Evolutionary conservation across 2,888 invertebrate genomes (phyloP), one percentile per base, ranked within the genome.

Genomic region (Chymomyza caudatula): DNA sequence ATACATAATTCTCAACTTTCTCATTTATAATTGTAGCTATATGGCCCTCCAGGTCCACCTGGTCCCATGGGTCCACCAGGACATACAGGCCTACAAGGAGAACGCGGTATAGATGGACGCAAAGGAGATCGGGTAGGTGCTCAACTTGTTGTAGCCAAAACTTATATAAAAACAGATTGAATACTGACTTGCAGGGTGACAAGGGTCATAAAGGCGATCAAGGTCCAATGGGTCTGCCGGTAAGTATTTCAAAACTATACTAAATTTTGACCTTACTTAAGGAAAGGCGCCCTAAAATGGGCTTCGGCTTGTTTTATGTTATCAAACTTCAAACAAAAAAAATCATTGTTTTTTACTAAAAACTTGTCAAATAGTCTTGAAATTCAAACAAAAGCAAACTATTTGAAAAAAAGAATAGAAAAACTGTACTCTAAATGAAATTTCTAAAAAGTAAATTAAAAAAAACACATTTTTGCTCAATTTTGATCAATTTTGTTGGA

Each of bases 161-260:
- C 13, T 53, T 29, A 17, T 57, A 37, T 51, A 25, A 29, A 60
- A 65, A 47, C 54, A 57, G 57, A 8, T 47, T 49, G 49, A 11
- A 17, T 47, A 17, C 37, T 17, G 19, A 0, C 17, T 47, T 57
- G 57, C 81, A 90, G 90, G 89, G 90, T 72, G 90, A 90, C 44
- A 90, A 89, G 75, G 90, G 89, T 57, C 78, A 83, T 66, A 90
- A 90, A 73, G 90, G 90, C 51, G 90, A 91, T 81, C 89, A 89
- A 71, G 98, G 98, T 79, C 97, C 97, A 62, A 98, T 98, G 97
- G 98, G 98, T 87, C 92, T 98, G 88, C 98, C 98, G 90, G 97
- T 97, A 93, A 94, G 95, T 95, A 87, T 67, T 66, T 61, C 59
- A 11, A 37, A 37, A n/a, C n/a, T n/a, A n/a, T n/a, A n/a, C n/a